Evolutionary conservation across 92 coral and sea anemone species (phyloP), one percentile per base, ranked within the genome.

Genomic region (Parazoanthus swiftii): DNA sequence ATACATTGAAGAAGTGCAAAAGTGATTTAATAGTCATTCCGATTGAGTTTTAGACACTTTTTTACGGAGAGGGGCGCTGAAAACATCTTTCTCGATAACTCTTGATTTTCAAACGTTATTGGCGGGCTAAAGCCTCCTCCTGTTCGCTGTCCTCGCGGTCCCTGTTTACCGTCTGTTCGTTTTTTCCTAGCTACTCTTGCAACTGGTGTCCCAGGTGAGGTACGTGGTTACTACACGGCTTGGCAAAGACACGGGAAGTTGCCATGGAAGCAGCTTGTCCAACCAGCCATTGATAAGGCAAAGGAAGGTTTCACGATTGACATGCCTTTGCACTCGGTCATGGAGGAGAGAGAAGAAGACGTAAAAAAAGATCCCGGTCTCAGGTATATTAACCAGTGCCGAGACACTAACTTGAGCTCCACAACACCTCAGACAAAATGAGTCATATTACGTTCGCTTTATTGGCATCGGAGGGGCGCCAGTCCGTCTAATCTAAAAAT

Each of bases 131-230:
- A 44, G 50, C 7, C 50, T 44, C 50, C 51, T 48, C 11, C 9
- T 48, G 51, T 10, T 6, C 9, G 11, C 11, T 0, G 51, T 48
- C 51, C 11, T 10, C 51, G 36, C 42, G 14, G 18, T 1, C 18
- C 18, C 35, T 81, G 54, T 8, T n/a, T n/a, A 46, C 20, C 36
- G 6, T 14, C 73, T 56, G 42, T 23, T 68, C 56, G 48, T 75
- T 8, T 5, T 1, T 13, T 18, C 43, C 18, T 65, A 95, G 98
- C 95, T 25, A 92, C 95, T 0, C 48, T 85, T 21, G 89, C 93
- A 9, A 88, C 92, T 38, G 96, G 93, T n/a, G 91, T 95, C 38
- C 98, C 98, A 4, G 98, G 98, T 26, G 98, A 95, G 54, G 91
- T 94, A 72, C 91, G 89, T 29, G 98, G 95, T 33, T 92, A 92